phyloP scores from a whole-genome alignment of 2,888 invertebrate genomes.

The Meandrusa payeni region DNA sequence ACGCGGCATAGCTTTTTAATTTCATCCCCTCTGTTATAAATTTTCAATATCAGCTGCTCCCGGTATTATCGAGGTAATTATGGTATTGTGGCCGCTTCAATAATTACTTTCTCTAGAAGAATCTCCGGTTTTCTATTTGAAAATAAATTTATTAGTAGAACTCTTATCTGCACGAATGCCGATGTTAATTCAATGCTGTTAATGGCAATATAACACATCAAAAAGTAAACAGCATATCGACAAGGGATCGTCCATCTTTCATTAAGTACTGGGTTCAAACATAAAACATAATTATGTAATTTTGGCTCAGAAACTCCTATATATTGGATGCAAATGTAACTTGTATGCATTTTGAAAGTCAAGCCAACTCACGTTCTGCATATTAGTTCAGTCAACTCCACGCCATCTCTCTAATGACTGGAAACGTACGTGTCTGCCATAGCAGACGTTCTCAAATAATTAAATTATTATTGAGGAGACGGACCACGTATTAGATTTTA shows the following conservation, averaged over 20 bases:
- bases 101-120: too few relatives aligned
- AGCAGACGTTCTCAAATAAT: constrained; percentile 27
- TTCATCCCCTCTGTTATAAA: constrained; percentile 12
- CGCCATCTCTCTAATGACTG: constrained; percentile 51
- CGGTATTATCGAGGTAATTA: constrained; percentile 10
- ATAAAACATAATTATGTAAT: too few relatives aligned
- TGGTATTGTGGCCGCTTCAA: constrained; percentile 1
- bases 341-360: neutral
- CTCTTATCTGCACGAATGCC: too few relatives aligned
- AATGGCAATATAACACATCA: too few relatives aligned
- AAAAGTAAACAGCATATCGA: too few relatives aligned
- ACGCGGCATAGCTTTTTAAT: constrained; percentile 4
- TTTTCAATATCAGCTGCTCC: constrained; percentile 7
- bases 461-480: constrained; percentile 24
- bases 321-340: neutral
- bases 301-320: too few relatives aligned
- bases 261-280: too few relatives aligned
- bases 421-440: constrained; percentile 44
- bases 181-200: too few relatives aligned
- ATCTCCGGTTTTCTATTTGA: too few relatives aligned
- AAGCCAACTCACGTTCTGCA: constrained; percentile 45
- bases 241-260: too few relatives aligned
- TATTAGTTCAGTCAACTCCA: constrained; percentile 47
- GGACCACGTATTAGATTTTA: too few relatives aligned
- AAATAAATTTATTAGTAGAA: too few relatives aligned